A percentile compares a stretch with the other conserved stretches of the same genome.
These are phyloP conservation scores for Etheostoma nigrum DNA, from an alignment of 2,797 vertebrate genomes.

Conservation along the genomic window DNA sequence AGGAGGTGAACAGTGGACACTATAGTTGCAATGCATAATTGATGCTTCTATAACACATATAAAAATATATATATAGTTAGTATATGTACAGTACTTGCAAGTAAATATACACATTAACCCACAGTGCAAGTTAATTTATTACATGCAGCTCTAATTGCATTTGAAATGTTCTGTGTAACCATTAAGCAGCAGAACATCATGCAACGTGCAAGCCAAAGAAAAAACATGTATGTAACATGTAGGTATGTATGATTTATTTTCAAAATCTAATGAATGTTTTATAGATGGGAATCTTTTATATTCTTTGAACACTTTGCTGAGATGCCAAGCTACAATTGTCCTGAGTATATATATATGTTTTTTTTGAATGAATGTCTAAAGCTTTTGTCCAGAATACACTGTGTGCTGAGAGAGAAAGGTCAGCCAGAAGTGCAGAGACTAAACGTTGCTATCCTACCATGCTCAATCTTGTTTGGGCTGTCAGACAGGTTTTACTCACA, in stretches of 20 bases:
- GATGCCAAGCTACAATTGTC: neutral
- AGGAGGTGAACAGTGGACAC: neutral
- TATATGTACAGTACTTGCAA: neutral
- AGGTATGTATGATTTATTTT: neutral
- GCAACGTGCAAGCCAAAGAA: neutral
- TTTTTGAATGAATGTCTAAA: conserved; percentile 1
- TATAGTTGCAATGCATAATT: neutral
- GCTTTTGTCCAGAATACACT: neutral
- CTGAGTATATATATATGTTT: neutral
- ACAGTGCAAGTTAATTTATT: neutral
- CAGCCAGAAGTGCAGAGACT: neutral
- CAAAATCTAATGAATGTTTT: neutral
- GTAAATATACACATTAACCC: neutral
- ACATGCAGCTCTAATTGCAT: neutral
- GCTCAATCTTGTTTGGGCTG: neutral
- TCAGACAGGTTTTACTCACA: neutral
- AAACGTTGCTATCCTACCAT: neutral
- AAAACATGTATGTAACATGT: neutral
- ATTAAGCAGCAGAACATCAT: neutral
- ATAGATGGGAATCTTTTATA: neutral
- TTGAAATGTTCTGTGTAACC: neutral
- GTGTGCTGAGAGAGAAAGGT: neutral
- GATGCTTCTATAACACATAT: no score
- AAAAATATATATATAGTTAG: no score
- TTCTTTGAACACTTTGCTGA: neutral